Conservation (phyloP, 2,797 vertebrate species). For the Limosa lapponica region DNA sequence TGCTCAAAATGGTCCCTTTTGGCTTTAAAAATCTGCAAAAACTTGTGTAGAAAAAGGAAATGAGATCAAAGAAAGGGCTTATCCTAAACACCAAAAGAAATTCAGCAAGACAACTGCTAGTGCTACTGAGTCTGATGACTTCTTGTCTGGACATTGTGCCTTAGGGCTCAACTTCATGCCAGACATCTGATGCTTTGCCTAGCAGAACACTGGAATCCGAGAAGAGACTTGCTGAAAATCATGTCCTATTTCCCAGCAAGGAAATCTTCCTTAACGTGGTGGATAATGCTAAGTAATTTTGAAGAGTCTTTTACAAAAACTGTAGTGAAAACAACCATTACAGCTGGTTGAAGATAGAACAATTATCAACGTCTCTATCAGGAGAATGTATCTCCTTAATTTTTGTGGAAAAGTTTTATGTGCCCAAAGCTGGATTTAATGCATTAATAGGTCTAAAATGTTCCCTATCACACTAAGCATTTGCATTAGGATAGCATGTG, state of each 20-base stretch:
- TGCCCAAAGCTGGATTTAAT: not conserved
- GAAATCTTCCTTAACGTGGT: not conserved
- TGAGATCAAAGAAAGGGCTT: conserved; percentile 17
- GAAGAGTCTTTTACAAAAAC: not conserved
- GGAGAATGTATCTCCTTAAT: not conserved
- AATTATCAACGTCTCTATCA: not conserved
- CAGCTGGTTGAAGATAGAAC: not conserved
- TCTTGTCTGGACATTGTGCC: conserved; percentile 72
- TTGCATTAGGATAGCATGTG: not conserved
- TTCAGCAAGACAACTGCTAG: conserved; percentile 57
- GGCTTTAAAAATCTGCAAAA: conserved; percentile 9
- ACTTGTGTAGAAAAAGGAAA: not conserved
- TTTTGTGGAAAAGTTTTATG: not conserved
- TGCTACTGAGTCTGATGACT: conserved; percentile 59
- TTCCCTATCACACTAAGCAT: not conserved
- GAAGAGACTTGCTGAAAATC: conserved; percentile 53
- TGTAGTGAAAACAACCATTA: not conserved
- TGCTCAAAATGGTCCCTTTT: not conserved
- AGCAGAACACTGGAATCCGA: conserved; percentile 64
- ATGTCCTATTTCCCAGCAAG: conserved; percentile 62
- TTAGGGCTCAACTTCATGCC: conserved; percentile 67
- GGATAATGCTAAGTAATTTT: not conserved
- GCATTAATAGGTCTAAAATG: not conserved
- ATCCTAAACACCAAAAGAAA: conserved; percentile 52
- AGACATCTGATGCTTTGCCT: conserved; percentile 69